Percentiles rank a stretch among this genome's conserved stretches.
Evolutionary conservation across 2,113 vertebrate genomes (phyloP).

Genomic region (Amia ocellicauda): DNA sequence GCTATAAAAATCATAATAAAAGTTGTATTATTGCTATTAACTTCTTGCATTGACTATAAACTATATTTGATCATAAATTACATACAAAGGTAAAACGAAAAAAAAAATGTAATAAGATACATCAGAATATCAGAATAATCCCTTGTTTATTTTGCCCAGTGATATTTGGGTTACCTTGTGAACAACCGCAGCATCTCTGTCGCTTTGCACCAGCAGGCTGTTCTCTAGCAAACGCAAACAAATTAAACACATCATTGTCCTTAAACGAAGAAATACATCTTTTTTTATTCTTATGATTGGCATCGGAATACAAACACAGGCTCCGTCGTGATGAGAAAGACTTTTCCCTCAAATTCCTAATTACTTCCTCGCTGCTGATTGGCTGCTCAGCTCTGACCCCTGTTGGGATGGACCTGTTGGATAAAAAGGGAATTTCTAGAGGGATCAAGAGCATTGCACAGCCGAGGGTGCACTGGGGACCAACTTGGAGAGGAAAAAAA

Average conservation of each 20-base stretch:
- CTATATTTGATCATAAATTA: too few relatives aligned
- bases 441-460: slow-evolving; percentile 76
- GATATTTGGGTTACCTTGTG: too few relatives aligned
- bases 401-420: slow-evolving; percentile 90
- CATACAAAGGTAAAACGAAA: too few relatives aligned
- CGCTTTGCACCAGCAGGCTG: background rate
- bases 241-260: slow-evolving; percentile 13
- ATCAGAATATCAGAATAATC: too few relatives aligned
- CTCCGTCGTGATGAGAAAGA: slow-evolving; percentile 34
- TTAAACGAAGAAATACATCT: slow-evolving; percentile 34
- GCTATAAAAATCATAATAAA: too few relatives aligned
- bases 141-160: too few relatives aligned
- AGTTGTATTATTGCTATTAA: too few relatives aligned
- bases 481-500: slow-evolving; percentile 33
- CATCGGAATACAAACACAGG: slow-evolving; percentile 33
- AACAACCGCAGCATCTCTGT: too few relatives aligned
- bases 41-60: too few relatives aligned
- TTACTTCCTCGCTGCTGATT: slow-evolving; percentile 73
- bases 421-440: slow-evolving; percentile 92
- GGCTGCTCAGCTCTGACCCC: slow-evolving; percentile 84
- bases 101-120: too few relatives aligned
- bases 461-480: slow-evolving; percentile 83
- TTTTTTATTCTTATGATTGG: slow-evolving; percentile 25
- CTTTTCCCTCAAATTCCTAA: slow-evolving; percentile 82
- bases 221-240: slow-evolving; percentile 15